Base-by-base conservation (phyloP, 1,140 invertebrate genomes). In the Stegodyphus mimosarum region DNA sequence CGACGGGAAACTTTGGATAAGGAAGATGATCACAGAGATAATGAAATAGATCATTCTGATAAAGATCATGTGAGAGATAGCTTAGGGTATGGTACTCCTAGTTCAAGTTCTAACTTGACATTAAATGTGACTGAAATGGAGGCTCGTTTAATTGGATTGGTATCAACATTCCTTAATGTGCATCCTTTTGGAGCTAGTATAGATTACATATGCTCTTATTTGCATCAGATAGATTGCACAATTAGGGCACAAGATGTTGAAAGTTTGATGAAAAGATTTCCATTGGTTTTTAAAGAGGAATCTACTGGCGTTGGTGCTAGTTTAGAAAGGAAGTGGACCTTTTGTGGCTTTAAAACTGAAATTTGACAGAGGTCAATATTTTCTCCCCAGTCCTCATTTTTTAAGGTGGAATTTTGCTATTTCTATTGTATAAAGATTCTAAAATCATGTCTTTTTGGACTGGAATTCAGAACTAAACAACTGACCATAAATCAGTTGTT, bases 171-270 rank as follows among this genome's bases (percentile, higher is more conserved):
- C 91, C 92, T 97, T 52, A 94, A 96, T 89, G 94, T 97, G 67
- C 96, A 97, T 92, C 96, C 96, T 0, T 95, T 95, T 89, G 96
- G 96, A 66, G 95, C 95, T 4, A 95, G 94, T 81, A 92, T 95
- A 6, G 95, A 96, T 90, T 95, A 95, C 89, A 93, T 97, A 87
- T 95, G 94, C n/a, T 83, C 79, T 1, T 96, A 95, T 90, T 92
- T 96, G 74, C 94, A 94, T 89, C 95, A 95, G 91, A 91, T 95
- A 79, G 93, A 94, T 73, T 92, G 93, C 6, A 92, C 92, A 79
- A 89, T 95, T n/a, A 92, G 93, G 87, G 92, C 93, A 1, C 93
- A 92, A 67, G 94, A 96, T 88, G 93, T 97, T 6, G 95, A 96
- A 90, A 91, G 92, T 87, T 90, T 96, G 63, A 93, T 96, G 90